Evolutionary conservation across 2,888 invertebrate species (phyloP).

Genomic region (Drosophila parthenogenetica): DNA sequence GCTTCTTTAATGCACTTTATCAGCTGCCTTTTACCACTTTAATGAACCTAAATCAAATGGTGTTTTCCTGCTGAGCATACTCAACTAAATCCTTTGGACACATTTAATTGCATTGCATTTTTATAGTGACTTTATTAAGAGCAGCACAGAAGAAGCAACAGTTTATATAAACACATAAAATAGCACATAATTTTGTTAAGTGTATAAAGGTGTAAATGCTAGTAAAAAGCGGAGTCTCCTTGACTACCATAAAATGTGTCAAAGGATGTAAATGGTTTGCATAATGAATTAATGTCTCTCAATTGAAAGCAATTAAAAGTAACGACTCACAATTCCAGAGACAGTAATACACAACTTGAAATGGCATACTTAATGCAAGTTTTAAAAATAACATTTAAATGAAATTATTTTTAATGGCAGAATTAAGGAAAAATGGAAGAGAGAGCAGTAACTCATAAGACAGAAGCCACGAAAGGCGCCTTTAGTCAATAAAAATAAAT

Average conservation of each 20-base stretch:
- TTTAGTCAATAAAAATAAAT: too few relatives aligned
- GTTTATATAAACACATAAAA: too few relatives aligned
- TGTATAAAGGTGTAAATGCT: too few relatives aligned
- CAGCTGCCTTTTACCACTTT: conserved; percentile 7
- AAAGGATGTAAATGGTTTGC: conserved; percentile 10
- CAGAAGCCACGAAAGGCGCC: too few relatives aligned
- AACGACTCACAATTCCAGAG: not conserved
- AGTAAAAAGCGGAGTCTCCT: not conserved
- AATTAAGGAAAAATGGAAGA: too few relatives aligned
- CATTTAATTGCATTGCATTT: too few relatives aligned
- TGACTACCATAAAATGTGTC: conserved; percentile 5
- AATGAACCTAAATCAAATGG: too few relatives aligned
- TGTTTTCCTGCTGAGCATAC: too few relatives aligned
- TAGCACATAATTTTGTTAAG: not conserved
- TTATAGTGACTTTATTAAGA: too few relatives aligned
- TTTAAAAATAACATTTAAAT: not conserved
- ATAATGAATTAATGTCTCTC: conserved; percentile 13
- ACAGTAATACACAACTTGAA: not conserved
- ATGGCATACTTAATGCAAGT: not conserved
- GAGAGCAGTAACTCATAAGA: too few relatives aligned
- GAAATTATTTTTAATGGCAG: not conserved
- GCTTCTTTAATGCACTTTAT: not conserved
- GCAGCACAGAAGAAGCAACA: too few relatives aligned
- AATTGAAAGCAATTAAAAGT: conserved; percentile 13
- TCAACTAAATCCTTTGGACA: too few relatives aligned